Base-by-base conservation (phyloP, 2,113 vertebrate species). In the Psammodynastes pulverulentus region DNA sequence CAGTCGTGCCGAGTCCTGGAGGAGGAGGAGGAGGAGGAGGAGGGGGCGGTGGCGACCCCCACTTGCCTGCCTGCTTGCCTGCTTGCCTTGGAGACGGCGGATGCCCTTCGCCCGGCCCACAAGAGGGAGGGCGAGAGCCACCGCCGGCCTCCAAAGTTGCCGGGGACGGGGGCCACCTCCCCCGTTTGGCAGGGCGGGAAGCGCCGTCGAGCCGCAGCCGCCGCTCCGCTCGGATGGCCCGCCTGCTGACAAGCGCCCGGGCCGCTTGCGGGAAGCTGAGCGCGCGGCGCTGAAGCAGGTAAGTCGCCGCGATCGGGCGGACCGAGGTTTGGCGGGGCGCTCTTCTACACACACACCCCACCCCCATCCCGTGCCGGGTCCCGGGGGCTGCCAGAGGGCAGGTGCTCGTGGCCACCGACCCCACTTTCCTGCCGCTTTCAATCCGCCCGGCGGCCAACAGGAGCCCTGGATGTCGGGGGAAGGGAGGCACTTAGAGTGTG, bases 81-180 rank as follows among this genome's bases (percentile, higher is more conserved):
- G 53, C 91, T 1, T 39, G 86, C 49, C 43, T 88, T 15, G 51
- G 79, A 93, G 95, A 94, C 92, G 94, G 91, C 91, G 62, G 90
- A 15, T 93, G 94, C 92, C 95, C 92, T 91, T 89, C 89, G 92
- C 92, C 92, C 95, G 93, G 91, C 84, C 94, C 87, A 91, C 92
- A 92, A 93, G 87, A 89, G 86, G 92, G 93, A 23, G 92, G 91
- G 88, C 93, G 95, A 96, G 94, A 95, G 93, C 90, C 45, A 1
- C 88, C 12, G 93, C 91, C 67, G 15, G 67, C 67, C 67, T 79
- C 34, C 67, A 79, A 79, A 79, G 67, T 79, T 79, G 15, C 67
- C n/a, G 17, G 17, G 34, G 95, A 49, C 53, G 1, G 17, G 19
- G 49, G 53, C 91, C 29, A 34, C 58, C 19, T 26, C 56, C 34